Evolutionary conservation across 1,140 invertebrate genomes (phyloP), one percentile per base, ranked within the genome.

Genomic region (Eurytemora carolleeae): DNA sequence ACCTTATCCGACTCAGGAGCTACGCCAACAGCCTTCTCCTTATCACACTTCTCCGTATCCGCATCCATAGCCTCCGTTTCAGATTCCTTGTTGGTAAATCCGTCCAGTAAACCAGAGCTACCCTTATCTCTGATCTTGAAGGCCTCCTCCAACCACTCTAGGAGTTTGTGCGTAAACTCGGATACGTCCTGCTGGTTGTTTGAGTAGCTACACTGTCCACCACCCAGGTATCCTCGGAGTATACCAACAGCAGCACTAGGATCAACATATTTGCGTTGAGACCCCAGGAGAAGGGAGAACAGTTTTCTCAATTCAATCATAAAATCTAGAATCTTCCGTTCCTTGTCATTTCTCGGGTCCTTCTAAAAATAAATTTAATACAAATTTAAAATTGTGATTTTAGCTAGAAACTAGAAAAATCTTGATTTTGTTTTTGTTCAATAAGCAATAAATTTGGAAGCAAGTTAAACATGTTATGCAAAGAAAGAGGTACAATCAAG

Each of bases 91-190:
- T 44, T 12, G 31, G 7, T n/a, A 44, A 44, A 44, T 44, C 7
- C 31, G 31, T 12, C 31, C 31, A n/a, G 31, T 12, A n/a, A 44
- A 44, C n/a, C 31, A 53, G 63, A 53, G 44, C 63, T 53, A 1
- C 19, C 7, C 17, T 25, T 22, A 58, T 58, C 25, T 22, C 24
- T 24, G 2, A 64, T 57, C 63, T 72, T 74, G 64, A 75, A 76
- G 55, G 74, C 75, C 66, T 75, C 74, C 67, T 76, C 75, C 53
- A 76, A 65, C 72, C 74, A 74, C 58, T 76, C 75, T 25, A 76
- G 65, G 7, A 76, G 65, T 63, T 76, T 76, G 66, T 76, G 75
- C 61, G 74, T 75, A 64, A 76, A 76, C 65, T 76, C 75, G 66
- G 74, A 76, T 2, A 76, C 74, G 69, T 76, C 75, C 70, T 76